Evolutionary conservation across 53 echinoderm and acorn worm species (phyloP).

Genomic region (Temnopleurus reevesii): DNA sequence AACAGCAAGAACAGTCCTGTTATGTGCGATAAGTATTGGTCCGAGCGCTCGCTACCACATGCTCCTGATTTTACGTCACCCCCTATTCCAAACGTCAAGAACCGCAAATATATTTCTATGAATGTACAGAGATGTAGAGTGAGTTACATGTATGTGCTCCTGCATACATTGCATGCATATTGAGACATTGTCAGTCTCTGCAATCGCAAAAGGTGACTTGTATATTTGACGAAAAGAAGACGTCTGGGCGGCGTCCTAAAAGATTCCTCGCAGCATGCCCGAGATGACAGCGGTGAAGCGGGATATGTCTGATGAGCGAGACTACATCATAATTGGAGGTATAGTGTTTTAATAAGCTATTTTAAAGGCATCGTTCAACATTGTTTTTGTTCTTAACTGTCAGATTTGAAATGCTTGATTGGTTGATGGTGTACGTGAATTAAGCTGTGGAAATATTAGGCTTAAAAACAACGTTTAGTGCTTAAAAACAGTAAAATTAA

Average conservation of each 20-base stretch:
- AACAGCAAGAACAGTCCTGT: background rate
- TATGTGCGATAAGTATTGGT: background rate
- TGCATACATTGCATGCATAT: background rate
- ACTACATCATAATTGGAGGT: conserved; percentile 45
- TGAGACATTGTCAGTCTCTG: too few species aligned
- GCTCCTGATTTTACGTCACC: background rate
- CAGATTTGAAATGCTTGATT: too few species aligned
- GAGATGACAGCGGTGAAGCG: conserved; percentile 44
- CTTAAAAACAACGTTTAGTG: too few species aligned
- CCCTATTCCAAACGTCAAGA: background rate
- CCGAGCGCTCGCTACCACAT: background rate
- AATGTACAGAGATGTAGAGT: too few species aligned
- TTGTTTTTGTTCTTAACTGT: too few species aligned
- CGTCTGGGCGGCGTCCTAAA: background rate
- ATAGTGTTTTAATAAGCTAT: too few species aligned
- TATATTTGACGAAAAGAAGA: background rate
- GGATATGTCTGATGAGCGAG: conserved; percentile 15
- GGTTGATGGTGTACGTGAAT: too few species aligned
- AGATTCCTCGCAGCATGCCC: conserved; percentile 39
- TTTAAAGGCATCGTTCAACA: too few species aligned
- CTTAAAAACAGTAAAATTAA: too few species aligned
- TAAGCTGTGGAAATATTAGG: too few species aligned
- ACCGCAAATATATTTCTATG: background rate
- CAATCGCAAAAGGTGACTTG: background rate
- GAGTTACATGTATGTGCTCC: background rate